These are phyloP conservation scores for cat (Felis catus) DNA, from an alignment of 2,113 vertebrate species.

Conservation along the genomic window DNA sequence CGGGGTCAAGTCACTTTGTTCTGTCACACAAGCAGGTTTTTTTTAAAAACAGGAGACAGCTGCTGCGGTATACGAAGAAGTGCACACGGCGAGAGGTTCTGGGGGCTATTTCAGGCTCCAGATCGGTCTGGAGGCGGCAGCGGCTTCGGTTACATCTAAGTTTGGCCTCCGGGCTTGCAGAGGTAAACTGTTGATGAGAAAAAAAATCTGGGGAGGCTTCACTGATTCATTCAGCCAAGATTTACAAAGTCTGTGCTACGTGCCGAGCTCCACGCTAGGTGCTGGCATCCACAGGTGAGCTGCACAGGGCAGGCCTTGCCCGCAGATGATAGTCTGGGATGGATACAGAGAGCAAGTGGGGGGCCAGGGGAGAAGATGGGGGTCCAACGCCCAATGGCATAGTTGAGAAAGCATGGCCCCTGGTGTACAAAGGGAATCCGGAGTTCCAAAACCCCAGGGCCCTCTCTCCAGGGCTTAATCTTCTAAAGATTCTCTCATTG, in stretches of 20 bases:
- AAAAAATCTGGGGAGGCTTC: not conserved
- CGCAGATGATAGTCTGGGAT: not conserved
- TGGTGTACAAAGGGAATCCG: not conserved
- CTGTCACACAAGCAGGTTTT: not conserved
- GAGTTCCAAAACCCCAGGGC: not conserved
- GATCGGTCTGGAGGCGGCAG: not conserved
- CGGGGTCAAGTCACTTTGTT: not conserved
- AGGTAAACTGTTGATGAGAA: not conserved
- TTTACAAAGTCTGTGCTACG: not conserved
- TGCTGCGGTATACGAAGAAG: not conserved
- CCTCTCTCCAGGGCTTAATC: not conserved
- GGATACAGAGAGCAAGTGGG: accelerated
- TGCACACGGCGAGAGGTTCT: not conserved
- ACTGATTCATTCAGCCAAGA: not conserved
- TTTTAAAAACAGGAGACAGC: not conserved
- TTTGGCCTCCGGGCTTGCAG: not conserved
- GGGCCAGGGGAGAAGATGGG: no score
- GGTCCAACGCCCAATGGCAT: not conserved
- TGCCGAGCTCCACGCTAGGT: not conserved
- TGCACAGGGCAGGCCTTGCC: not conserved
- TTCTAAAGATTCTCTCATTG: not conserved
- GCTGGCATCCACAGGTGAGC: not conserved
- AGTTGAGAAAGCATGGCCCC: not conserved
- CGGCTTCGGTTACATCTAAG: conserved; percentile 24
- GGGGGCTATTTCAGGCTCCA: conserved; percentile 33